Evolutionary conservation across 1,140 invertebrate genomes (phyloP), one percentile per base, ranked within the genome.

Genomic region (Nephila pilipes): DNA sequence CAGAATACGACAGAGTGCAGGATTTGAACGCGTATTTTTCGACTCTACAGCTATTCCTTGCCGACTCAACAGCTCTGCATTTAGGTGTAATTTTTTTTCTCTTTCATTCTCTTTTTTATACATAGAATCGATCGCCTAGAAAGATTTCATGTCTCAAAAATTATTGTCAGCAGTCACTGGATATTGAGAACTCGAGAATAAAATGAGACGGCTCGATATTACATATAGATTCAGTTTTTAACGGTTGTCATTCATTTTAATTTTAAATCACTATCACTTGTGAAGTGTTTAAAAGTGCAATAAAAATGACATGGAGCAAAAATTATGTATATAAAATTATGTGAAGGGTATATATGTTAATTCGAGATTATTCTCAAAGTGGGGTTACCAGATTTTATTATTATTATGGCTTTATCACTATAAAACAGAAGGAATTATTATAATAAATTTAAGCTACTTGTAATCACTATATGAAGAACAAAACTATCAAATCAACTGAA

Each of bases 21-120:
- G 18, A 87, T 32, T 46, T 46, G 60, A 22, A 60, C 32, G 55
- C 54, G 55, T 57, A 55, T 85, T 58, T 29, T 57, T 25, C 55
- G 83, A 12, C n/a, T n/a, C 14, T 32, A 85, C 29, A 85, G 55
- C 83, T 85, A 57, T 58, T 55, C 46, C 5, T 29, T 85, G 83
- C 29, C 83, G 83, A 75, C 69, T 75, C 69, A 75, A 75, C 69
- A 75, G 69, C 69, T 75, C 69, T 75, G 69, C 69, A 32, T 75
- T 75, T 75, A 75, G 69, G 29, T 10, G 29, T 20, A 16, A 75
- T 75, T 75, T 29, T 75, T 75, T 32, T 32, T 65, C 69, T 75
- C 32, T 29, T 4, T 46, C 0, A 10, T 10, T 0, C 0, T 46
- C 6, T 46, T 46, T 10, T 46, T 10, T 46, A 46, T 46, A 46